Conservation (phyloP, 2,113 vertebrate species). For the Pelobates fuscus region DNA sequence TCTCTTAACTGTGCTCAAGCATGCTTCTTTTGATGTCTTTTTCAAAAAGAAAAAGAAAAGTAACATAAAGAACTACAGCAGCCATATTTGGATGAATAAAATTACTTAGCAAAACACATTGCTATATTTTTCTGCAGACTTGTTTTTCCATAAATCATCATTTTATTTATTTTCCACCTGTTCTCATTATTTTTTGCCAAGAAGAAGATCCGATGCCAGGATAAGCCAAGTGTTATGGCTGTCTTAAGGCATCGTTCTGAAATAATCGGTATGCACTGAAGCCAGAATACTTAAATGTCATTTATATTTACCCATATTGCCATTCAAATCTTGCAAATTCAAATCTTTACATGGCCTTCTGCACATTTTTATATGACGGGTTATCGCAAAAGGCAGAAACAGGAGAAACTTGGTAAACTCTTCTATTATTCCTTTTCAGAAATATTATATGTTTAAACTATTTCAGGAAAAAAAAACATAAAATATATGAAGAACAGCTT, state of each 20-base stretch:
- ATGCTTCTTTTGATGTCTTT: too few relatives aligned
- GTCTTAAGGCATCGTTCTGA: constrained; percentile 2
- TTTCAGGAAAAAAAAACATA: too few relatives aligned
- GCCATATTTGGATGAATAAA: constrained; percentile 59
- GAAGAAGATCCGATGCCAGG: background rate
- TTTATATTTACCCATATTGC: constrained; percentile 16
- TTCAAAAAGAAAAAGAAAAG: too few relatives aligned
- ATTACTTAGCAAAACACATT: constrained; percentile 40
- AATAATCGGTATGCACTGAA: background rate
- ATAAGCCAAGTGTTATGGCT: constrained; percentile 22
- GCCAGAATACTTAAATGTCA: constrained; percentile 1
- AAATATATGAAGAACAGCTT: too few relatives aligned
- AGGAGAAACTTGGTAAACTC: background rate
- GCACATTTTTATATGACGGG: background rate
- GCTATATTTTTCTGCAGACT: constrained; percentile 10
- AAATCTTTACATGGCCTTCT: background rate
- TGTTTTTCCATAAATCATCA: constrained; percentile 12
- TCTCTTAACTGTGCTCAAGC: too few relatives aligned
- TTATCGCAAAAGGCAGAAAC: background rate
- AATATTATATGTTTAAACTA: too few relatives aligned
- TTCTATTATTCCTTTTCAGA: too few relatives aligned
- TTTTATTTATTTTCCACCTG: constrained; percentile 27
- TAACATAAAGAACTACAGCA: constrained; percentile 57
- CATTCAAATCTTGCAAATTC: background rate
- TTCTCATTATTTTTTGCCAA: constrained; percentile 30